These are phyloP conservation scores for Poeciliopsis occidentalis DNA, from an alignment of 2,113 vertebrate genomes.

Conservation along the genomic window DNA sequence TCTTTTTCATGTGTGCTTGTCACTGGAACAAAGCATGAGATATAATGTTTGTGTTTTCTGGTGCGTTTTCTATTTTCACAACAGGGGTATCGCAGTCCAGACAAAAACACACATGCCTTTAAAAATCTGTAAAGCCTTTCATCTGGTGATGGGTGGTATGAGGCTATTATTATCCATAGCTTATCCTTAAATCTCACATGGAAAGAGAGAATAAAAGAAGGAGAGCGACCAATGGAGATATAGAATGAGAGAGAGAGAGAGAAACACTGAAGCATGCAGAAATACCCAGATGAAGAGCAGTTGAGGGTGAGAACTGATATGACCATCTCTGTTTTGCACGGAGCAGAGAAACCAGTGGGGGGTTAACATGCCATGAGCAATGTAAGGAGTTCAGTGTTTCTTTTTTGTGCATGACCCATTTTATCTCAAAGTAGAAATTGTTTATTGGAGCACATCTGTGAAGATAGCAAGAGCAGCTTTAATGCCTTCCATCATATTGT, in stretches of 20 bases:
- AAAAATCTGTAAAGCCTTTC: slow-evolving; percentile 20
- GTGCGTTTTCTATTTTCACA: slow-evolving; percentile 16
- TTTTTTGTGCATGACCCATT: neutral
- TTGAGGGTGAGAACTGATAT: neutral
- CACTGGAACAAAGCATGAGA: slow-evolving; percentile 19
- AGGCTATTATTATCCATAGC: neutral
- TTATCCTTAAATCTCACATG: neutral
- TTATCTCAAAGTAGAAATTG: neutral
- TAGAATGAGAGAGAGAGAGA: no score
- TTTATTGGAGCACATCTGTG: neutral
- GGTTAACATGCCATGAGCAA: neutral
- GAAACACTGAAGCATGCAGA: neutral
- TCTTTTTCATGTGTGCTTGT: slow-evolving; percentile 27
- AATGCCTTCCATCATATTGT: neutral
- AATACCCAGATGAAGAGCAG: neutral
- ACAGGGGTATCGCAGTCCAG: slow-evolving; percentile 1
- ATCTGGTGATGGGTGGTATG: neutral
- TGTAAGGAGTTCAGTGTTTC: neutral
- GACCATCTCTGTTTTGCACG: neutral
- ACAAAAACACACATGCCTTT: slow-evolving; percentile 17
- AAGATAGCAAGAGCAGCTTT: neutral
- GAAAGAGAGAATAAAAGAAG: no score
- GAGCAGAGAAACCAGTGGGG: neutral
- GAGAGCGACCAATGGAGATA: no score
- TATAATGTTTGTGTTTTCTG: slow-evolving; percentile 25